phyloP scores from a whole-genome alignment of 2,797 vertebrate genomes.

The Paguma larvata region DNA sequence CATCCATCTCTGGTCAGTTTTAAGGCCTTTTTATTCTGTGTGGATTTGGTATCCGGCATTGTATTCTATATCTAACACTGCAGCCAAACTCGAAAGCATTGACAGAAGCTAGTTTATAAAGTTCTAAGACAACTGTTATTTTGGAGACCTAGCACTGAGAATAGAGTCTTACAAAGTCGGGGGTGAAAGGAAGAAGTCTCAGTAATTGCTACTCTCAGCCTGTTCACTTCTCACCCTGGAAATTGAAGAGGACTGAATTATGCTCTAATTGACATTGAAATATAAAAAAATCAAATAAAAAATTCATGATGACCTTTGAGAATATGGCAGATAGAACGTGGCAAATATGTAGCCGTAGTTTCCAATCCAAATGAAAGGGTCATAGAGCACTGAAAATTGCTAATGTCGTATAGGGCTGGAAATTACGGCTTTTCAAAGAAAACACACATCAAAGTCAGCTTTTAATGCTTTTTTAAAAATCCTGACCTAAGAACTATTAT shows the following conservation, averaged over 20 bases:
- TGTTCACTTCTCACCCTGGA: background rate
- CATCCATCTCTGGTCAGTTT: background rate
- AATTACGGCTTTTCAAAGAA: background rate
- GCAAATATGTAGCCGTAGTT: background rate
- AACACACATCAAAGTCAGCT: background rate
- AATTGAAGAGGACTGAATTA: background rate
- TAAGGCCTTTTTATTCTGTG: background rate
- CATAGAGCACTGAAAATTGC: background rate
- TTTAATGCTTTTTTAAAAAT: background rate
- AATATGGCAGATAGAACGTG: background rate
- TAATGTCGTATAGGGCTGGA: background rate
- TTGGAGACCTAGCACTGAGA: background rate
- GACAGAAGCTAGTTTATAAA: background rate
- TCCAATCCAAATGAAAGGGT: background rate
- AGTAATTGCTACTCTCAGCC: background rate
- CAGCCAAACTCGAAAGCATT: background rate
- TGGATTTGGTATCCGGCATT: background rate
- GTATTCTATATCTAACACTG: background rate
- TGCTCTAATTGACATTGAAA: background rate
- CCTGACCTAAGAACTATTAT: background rate
- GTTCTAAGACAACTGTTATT: background rate
- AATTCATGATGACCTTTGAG: slow-evolving; percentile 19
- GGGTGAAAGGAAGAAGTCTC: background rate
- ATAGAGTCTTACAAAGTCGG: background rate
- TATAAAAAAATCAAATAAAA: slow-evolving; percentile 17